Evolutionary conservation across 1,140 invertebrate genomes (phyloP).

Genomic region (Oedothorax gibbosus): DNA sequence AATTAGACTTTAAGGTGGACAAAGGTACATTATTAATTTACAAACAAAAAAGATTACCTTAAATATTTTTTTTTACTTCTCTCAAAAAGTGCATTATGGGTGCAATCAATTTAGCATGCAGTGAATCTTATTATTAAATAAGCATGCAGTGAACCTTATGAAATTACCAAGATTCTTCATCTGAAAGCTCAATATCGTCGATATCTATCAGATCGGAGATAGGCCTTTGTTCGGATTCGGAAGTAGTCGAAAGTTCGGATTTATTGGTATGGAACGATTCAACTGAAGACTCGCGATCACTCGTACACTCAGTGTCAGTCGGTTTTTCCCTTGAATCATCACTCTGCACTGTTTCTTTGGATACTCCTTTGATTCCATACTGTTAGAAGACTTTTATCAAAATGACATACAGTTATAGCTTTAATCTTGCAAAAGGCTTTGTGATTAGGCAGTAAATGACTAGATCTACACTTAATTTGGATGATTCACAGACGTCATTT

Average conservation of each 20-base stretch:
- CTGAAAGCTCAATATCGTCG: conserved; percentile 50
- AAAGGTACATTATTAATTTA: no score
- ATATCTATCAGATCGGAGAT: conserved; percentile 40
- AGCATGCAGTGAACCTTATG: no score
- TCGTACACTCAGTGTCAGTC: background rate
- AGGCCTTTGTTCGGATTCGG: conserved; percentile 12
- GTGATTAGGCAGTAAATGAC: conserved; percentile 11
- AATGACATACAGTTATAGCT: background rate
- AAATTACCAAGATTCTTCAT: conserved; percentile 53
- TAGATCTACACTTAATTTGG: conserved; percentile 19
- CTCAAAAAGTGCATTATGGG: no score
- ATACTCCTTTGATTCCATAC: conserved; percentile 2
- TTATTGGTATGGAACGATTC: conserved; percentile 50
- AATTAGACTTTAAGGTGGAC: no score
- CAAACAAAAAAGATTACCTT: no score
- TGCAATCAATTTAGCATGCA: no score
- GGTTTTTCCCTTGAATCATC: conserved; percentile 3
- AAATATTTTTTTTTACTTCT: no score
- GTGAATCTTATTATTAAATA: no score
- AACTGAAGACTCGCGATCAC: conserved; percentile 53
- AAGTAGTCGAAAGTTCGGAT: conserved; percentile 48
- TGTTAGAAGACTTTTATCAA: background rate
- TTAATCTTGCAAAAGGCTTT: background rate
- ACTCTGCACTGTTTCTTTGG: background rate
- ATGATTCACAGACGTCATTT: conserved; percentile 6